Conservation (phyloP, 1,140 invertebrate genomes). For the Andrena cerasifolii region DNA sequence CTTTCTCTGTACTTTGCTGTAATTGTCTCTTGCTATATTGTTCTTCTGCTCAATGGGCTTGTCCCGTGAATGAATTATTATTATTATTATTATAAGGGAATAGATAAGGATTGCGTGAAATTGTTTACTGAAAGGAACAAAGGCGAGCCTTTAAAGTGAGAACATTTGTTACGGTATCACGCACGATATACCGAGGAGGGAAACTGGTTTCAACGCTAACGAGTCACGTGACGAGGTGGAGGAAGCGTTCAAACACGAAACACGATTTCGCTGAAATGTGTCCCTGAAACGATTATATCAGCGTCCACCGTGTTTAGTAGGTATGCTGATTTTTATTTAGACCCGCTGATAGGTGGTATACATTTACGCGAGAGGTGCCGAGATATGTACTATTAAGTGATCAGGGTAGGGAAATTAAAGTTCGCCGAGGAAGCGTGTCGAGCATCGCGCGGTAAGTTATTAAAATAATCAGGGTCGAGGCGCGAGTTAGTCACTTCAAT, state of each 20-base stretch:
- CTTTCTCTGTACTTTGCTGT: no score
- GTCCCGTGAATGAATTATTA: no score
- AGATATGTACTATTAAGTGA: no score
- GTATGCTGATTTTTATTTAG: not conserved
- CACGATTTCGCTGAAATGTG: not conserved
- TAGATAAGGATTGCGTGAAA: not conserved
- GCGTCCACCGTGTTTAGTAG: not conserved
- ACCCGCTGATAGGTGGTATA: not conserved
- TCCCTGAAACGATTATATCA: not conserved
- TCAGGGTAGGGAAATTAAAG: not conserved
- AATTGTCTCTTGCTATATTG: no score
- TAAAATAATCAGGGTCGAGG: constrained; percentile 12
- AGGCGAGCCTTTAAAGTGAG: not conserved
- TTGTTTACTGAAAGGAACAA: not conserved
- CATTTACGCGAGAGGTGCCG: not conserved
- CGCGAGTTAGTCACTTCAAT: constrained; percentile 12
- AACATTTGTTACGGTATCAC: constrained; percentile 14
- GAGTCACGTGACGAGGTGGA: not conserved
- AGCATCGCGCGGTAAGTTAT: not conserved
- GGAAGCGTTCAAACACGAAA: not conserved
- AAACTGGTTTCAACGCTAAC: constrained; percentile 39
- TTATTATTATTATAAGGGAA: no score
- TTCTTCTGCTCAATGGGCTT: no score
- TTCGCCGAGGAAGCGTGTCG: not conserved
- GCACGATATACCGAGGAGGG: not conserved